phyloP scores from a whole-genome alignment of 2,888 invertebrate species.

The Agriopis marginaria region DNA sequence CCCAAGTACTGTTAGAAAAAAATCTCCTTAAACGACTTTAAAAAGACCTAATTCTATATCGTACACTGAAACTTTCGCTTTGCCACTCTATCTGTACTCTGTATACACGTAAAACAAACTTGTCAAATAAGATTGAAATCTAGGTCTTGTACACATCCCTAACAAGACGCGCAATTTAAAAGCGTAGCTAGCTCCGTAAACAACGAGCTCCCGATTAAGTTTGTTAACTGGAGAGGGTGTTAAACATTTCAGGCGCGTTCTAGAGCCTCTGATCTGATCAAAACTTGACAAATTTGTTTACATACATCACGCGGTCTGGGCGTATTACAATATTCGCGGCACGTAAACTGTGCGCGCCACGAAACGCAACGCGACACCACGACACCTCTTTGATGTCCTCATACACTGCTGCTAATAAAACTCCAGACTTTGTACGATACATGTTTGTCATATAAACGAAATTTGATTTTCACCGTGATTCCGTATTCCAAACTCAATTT shows the following conservation, averaged over 20 bases:
- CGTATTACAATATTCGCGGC: constrained; percentile 73
- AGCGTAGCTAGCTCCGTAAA: constrained; percentile 34
- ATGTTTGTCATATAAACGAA: constrained; percentile 75
- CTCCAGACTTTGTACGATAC: constrained; percentile 64
- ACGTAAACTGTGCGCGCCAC: constrained; percentile 73
- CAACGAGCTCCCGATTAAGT: constrained; percentile 49
- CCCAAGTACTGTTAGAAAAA: neutral
- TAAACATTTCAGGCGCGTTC: constrained; percentile 66
- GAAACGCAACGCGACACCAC: constrained; percentile 50
- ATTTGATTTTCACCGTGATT: constrained; percentile 71
- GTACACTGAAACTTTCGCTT: constrained; percentile 5
- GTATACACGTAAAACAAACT: constrained; percentile 25
- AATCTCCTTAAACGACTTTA: neutral
- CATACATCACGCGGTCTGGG: constrained; percentile 67
- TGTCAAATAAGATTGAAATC: constrained; percentile 35
- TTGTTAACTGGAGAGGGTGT: constrained; percentile 40
- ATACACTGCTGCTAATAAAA: constrained; percentile 73
- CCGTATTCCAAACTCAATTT: constrained; percentile 68
- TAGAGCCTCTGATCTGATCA: constrained; percentile 76
- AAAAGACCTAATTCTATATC: constrained; percentile 7
- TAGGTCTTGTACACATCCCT: constrained; percentile 31
- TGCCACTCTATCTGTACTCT: neutral
- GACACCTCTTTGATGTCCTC: constrained; percentile 78
- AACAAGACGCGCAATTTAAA: constrained; percentile 35
- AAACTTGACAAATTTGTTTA: constrained; percentile 83